Percentiles rank a stretch among this genome's conserved stretches.
Conservation (phyloP, 1,140 invertebrate genomes). For the Uloborus diversus region DNA sequence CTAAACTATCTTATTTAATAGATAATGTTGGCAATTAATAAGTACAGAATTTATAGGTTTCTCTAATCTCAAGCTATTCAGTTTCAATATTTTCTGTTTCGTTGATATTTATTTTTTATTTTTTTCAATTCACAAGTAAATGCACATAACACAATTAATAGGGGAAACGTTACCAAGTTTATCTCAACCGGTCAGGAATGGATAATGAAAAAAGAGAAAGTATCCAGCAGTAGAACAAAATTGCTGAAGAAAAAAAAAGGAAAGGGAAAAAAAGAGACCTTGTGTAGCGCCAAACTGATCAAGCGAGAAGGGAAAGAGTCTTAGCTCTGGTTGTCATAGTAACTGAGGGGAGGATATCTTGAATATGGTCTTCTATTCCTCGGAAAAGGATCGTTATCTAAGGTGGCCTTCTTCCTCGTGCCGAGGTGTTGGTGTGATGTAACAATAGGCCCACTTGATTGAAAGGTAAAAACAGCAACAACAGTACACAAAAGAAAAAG, state of each 20-base stretch:
- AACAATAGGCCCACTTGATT: slow-evolving; percentile 45
- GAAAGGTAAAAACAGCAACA: slow-evolving; percentile 47
- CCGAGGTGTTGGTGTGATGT: slow-evolving; percentile 35
- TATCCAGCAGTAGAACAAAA: too few species aligned
- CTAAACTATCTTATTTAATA: too few species aligned
- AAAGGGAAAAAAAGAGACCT: slow-evolving; percentile 8
- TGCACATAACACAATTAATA: too few species aligned
- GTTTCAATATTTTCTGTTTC: too few species aligned
- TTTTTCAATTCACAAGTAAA: too few species aligned
- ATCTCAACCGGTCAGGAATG: too few species aligned
- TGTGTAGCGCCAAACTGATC: slow-evolving; percentile 31
- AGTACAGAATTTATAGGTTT: too few species aligned
- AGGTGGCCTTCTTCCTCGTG: slow-evolving; percentile 20
- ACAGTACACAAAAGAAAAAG: slow-evolving; percentile 1
- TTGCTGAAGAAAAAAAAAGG: not conserved
- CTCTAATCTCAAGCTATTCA: too few species aligned
- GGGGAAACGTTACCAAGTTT: too few species aligned
- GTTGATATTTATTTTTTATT: too few species aligned
- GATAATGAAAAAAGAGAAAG: too few species aligned
- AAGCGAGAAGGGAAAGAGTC: slow-evolving; percentile 9
- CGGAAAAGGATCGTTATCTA: slow-evolving; percentile 39
- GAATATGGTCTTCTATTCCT: slow-evolving; percentile 27
- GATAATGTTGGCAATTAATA: too few species aligned
- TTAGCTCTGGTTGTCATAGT: slow-evolving; percentile 25
- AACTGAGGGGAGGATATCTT: slow-evolving; percentile 26